Conservation (phyloP, 2,113 vertebrate genomes). For the Dolichotis patagonum region DNA sequence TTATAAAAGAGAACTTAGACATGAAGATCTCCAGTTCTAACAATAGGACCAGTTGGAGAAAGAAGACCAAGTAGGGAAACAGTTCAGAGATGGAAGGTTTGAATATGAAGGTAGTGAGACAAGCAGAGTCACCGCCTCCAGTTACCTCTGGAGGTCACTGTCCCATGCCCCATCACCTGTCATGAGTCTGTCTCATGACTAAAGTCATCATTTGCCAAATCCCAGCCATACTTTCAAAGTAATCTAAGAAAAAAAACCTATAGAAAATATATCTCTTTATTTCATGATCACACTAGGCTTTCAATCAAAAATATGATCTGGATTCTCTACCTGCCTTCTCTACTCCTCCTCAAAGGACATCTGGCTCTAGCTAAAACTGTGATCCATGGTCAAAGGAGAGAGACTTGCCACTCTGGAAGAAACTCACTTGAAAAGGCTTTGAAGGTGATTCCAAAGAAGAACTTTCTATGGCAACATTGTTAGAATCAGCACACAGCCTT, state of each 20-base stretch:
- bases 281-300: conserved; percentile 13
- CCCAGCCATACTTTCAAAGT: not conserved
- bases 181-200: not conserved
- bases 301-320: not conserved
- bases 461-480: conserved; percentile 71
- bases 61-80: not conserved
- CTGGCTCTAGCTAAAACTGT: conserved; percentile 61
- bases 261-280: not conserved
- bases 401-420: conserved; percentile 60
- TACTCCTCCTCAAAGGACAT: conserved; percentile 46
- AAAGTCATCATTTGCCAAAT: conserved; percentile 36
- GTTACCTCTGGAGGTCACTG: not conserved
- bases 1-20: not conserved
- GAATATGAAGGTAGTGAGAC: not conserved
- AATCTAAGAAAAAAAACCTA: not conserved
- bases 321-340: conserved; percentile 44
- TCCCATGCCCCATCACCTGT: not conserved
- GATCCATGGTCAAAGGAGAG: conserved; percentile 61
- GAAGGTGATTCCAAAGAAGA: conserved; percentile 74
- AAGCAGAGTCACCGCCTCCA: not conserved
- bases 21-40: not conserved
- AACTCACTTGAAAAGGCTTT: conserved; percentile 65
- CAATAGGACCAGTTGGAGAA: not conserved
- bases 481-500: conserved; percentile 61
- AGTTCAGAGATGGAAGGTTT: not conserved